Evolutionary conservation across 2,113 vertebrate species (phyloP), one percentile per base, ranked within the genome.

Genomic region (Myocastor coypus): DNA sequence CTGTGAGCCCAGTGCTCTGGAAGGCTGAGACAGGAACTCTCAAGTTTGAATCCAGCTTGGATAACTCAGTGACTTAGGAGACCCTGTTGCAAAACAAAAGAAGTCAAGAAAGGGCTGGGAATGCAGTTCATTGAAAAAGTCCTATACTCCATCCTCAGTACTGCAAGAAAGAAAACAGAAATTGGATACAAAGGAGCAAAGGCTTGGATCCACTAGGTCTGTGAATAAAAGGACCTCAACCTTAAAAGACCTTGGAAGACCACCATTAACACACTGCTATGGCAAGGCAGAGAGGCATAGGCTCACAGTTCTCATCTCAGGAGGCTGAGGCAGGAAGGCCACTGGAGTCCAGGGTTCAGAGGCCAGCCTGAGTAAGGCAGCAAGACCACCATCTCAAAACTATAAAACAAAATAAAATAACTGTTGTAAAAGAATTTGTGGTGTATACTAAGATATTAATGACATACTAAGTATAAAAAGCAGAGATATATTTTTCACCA

Each of bases 401-500:
- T 52, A 34, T 20, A 52, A 80, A 34, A 87, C 73, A 50, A 63
- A 63, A 46, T 89, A 95, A 78, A 90, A 86, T 78, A 42, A 42
- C 13, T 69, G 22, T 46, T 69, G 20, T 78, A 64, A 95, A 89
- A 94, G 40, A 94, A 85, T 52, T 73, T 83, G 84, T 52, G 37
- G 71, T 40, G 50, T 77, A 3, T 57, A 84, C 50, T 94, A 89
- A 96, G 94, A 87, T 61, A 68, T 22, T 59, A 92, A 85, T 69
- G 57, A 55, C 34, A 57, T 8, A 40, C 1, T 90, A 32, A 75
- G 42, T 30, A 17, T 94, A 42, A 80, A 92, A 94, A 88, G 8
- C 71, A 94, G 37, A 86, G 17, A 89, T 24, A n/a, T 40, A 30
- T 82, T 57, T 92, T 85, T 83, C 55, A 83, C 30, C 78, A 69